phyloP scores from a whole-genome alignment of 1,140 invertebrate genomes.

The Caenorhabditis briggsae region DNA sequence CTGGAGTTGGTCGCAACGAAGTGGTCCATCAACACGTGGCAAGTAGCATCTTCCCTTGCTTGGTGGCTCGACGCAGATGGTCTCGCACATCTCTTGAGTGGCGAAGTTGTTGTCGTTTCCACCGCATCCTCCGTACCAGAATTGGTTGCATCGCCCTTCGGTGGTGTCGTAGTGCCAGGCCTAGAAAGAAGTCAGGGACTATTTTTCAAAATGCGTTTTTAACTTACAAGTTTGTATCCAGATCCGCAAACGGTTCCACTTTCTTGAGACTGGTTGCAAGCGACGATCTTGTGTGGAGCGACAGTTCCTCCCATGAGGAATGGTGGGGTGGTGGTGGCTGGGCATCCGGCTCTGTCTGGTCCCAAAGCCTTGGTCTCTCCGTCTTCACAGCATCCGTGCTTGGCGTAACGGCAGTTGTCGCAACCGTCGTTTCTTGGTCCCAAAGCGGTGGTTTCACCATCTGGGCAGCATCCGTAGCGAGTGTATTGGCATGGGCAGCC shows the following conservation, averaged over 20 bases:
- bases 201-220: background rate
- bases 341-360: conserved; percentile 77
- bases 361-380: conserved; percentile 78
- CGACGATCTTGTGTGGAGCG: conserved; percentile 71
- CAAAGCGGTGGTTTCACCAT: conserved; percentile 86
- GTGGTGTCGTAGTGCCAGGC: conserved; percentile 88
- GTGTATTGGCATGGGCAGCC: conserved; percentile 89
- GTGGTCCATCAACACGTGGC: conserved; percentile 77
- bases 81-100: conserved; percentile 88
- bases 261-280: conserved; percentile 70
- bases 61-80: conserved; percentile 87
- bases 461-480: conserved; percentile 92
- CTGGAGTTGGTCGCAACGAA: conserved; percentile 70
- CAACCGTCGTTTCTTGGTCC: conserved; percentile 88
- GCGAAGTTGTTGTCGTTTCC: conserved; percentile 89
- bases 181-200: background rate
- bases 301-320: conserved; percentile 76
- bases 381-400: conserved; percentile 79
- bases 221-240: conserved; percentile 81
- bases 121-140: conserved; percentile 88
- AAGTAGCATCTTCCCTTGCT: conserved; percentile 82
- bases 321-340: conserved; percentile 71
- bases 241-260: conserved; percentile 70
- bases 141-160: conserved; percentile 84
- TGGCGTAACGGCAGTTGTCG: conserved; percentile 77